Evolutionary conservation across 1,140 invertebrate species (phyloP).

Genomic region (Telenomus remus): DNA sequence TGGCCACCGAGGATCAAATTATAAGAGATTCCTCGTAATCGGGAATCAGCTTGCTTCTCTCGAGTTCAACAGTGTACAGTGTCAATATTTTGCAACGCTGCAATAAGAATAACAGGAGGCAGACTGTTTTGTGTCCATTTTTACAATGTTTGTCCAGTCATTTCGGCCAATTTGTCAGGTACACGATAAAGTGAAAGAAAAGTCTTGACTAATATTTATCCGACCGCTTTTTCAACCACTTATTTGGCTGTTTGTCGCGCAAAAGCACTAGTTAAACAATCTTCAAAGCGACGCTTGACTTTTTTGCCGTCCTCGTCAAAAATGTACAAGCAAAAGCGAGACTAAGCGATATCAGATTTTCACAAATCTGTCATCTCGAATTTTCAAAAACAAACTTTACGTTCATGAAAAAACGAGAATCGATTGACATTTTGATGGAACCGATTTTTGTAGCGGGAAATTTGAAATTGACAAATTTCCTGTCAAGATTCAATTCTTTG

Average conservation of each 20-base stretch:
- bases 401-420: too few species aligned
- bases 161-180: conserved; percentile 20
- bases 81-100: conserved; percentile 22
- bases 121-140: conserved; percentile 10
- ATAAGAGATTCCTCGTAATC: conserved; percentile 18
- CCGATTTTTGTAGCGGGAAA: conserved; percentile 9
- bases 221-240: not conserved
- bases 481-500: too few species aligned
- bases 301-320: too few species aligned
- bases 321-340: too few species aligned
- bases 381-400: too few species aligned
- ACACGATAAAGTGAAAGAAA: conserved; percentile 11
- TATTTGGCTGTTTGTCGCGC: not conserved
- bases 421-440: too few species aligned
- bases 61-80: conserved; percentile 13
- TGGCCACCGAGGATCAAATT: conserved; percentile 26
- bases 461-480: conserved; percentile 20
- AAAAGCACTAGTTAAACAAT: not conserved
- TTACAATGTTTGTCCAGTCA: conserved; percentile 21
- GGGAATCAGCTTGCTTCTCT: conserved; percentile 19
- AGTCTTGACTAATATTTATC: conserved; percentile 1
- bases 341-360: too few species aligned
- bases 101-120: conserved; percentile 13
- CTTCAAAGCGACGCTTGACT: too few species aligned
- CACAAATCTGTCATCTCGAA: too few species aligned